phyloP scores from a whole-genome alignment of 2,797 vertebrate species.

The Champsocephalus gunnari region DNA sequence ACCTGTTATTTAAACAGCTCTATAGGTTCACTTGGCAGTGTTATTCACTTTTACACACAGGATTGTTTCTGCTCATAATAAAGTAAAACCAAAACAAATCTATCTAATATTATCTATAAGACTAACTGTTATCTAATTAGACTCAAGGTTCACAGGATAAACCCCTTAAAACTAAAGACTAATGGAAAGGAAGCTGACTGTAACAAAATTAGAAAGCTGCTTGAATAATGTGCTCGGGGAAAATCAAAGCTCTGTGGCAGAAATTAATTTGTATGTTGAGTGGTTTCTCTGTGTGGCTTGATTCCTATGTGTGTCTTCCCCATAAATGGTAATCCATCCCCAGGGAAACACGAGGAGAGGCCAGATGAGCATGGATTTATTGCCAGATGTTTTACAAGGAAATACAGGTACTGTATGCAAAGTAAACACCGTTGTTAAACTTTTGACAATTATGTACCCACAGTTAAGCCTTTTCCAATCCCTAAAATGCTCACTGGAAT shows the following conservation, averaged over 20 bases:
- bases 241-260: conserved; percentile 69
- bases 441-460: conserved; percentile 10
- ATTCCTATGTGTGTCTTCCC: conserved; percentile 49
- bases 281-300: conserved; percentile 55
- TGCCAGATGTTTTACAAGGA: conserved; percentile 84
- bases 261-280: conserved; percentile 70
- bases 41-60: conserved; percentile 43
- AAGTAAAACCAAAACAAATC: conserved; percentile 25
- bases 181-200: conserved; percentile 43
- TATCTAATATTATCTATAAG: conserved; percentile 41
- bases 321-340: conserved; percentile 65
- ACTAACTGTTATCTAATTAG: conserved; percentile 46
- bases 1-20: conserved; percentile 51
- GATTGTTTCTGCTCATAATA: conserved; percentile 25
- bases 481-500: conserved; percentile 29
- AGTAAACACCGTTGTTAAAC: conserved; percentile 31
- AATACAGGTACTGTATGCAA: conserved; percentile 82
- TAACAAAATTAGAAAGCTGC: conserved; percentile 60
- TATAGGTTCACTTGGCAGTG: conserved; percentile 33
- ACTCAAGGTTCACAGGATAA: conserved; percentile 51
- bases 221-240: conserved; percentile 66
- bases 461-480: conserved; percentile 2
- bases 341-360: conserved; percentile 84
- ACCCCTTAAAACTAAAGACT: conserved; percentile 36
- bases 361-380: conserved; percentile 83